phyloP scores from a whole-genome alignment of 2,797 vertebrate species.

The Falco berigora region DNA sequence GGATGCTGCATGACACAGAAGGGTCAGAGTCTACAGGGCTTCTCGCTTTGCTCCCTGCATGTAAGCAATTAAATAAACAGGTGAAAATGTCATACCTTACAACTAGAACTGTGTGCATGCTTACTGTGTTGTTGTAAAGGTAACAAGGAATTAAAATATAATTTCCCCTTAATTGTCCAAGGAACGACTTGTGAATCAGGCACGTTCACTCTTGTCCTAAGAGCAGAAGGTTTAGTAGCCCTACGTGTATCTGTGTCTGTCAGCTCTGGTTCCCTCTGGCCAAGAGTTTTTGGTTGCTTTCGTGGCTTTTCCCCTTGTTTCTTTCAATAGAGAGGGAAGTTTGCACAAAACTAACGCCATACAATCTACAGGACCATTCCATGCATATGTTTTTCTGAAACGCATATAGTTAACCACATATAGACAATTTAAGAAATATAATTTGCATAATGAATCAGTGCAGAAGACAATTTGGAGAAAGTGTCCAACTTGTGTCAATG shows the following conservation, averaged over 20 bases:
- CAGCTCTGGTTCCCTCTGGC: background rate
- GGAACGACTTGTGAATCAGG: accelerated
- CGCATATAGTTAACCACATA: background rate
- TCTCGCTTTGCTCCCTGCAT: background rate
- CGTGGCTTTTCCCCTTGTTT: background rate
- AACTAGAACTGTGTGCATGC: background rate
- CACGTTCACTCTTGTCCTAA: background rate
- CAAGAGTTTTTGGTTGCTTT: background rate
- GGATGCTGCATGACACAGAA: accelerated
- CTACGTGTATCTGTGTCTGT: background rate
- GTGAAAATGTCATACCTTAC: background rate
- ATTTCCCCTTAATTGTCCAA: background rate
- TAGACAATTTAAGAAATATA: background rate
- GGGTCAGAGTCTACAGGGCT: background rate
- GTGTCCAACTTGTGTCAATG: background rate
- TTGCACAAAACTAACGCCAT: background rate
- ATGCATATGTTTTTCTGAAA: background rate
- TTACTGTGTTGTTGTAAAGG: background rate
- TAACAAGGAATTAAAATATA: background rate
- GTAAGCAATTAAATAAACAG: background rate
- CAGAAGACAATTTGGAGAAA: background rate
- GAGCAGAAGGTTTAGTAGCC: background rate
- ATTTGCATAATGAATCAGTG: background rate
- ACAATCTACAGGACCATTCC: background rate
- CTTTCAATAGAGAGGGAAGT: background rate